phyloP scores from a whole-genome alignment of 2,888 invertebrate genomes.

The Magallana nippona region DNA sequence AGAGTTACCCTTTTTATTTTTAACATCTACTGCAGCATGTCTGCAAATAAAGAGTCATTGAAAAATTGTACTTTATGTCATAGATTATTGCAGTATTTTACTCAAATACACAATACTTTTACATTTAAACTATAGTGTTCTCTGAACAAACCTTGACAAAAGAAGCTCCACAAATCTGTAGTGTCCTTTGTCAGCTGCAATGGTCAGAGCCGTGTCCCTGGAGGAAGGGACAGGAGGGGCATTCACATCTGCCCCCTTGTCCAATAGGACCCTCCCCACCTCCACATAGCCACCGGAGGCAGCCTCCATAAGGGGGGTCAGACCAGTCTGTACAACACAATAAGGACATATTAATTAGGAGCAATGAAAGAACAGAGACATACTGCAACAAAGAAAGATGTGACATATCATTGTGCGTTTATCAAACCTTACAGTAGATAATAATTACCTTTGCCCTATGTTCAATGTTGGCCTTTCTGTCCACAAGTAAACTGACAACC shows the following conservation, averaged over 20 bases:
- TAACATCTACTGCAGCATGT: conserved; percentile 96
- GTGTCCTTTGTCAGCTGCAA: conserved; percentile 99
- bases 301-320: conserved; percentile 99
- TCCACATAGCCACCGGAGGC: conserved; percentile 99
- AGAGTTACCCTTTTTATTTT: conserved; percentile 99
- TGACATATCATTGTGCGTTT: background rate
- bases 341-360: no score
- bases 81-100: background rate
- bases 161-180: conserved; percentile 86
- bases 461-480: conserved; percentile 98
- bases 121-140: no score
- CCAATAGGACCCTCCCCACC: conserved; percentile 95
- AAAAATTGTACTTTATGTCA: background rate
- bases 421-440: background rate
- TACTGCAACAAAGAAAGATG: background rate
- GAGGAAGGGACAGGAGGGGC: conserved; percentile 99
- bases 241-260: conserved; percentile 98
- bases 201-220: conserved; percentile 98
- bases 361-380: background rate
- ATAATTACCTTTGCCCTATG: conserved; percentile 93
- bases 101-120: background rate
- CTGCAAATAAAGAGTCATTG: conserved; percentile 77
- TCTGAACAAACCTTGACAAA: conserved; percentile 73
- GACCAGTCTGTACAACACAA: conserved; percentile 86
- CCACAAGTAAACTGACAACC: conserved; percentile 96